A percentile compares a stretch with the other conserved stretches of the same genome.
Conservation (phyloP, 2,797 vertebrate genomes). For the Kryptolebias ocellatus region DNA sequence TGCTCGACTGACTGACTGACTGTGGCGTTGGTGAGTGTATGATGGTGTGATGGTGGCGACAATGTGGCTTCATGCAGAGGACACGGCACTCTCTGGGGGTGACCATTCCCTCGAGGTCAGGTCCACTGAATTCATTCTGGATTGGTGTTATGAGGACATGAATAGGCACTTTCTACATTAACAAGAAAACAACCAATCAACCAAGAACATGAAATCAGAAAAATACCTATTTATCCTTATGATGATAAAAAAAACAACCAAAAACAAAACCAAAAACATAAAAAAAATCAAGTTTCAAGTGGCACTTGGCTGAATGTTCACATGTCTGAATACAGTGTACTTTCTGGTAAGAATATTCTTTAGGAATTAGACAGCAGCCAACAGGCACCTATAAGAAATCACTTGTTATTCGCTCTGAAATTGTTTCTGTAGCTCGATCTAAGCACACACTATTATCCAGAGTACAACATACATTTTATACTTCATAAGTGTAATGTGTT, state of each 20-base stretch:
- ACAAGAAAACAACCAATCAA: slow-evolving; percentile 46
- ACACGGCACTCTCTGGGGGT: slow-evolving; percentile 40
- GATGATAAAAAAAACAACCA: slow-evolving; percentile 47
- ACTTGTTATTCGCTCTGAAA: slow-evolving; percentile 40
- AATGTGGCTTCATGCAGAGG: slow-evolving; percentile 52
- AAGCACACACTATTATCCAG: slow-evolving; percentile 18
- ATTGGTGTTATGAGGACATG: slow-evolving; percentile 80
- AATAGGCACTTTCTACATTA: slow-evolving; percentile 89
- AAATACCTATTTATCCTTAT: slow-evolving; percentile 38
- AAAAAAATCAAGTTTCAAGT: slow-evolving; percentile 62
- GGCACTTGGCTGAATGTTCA: slow-evolving; percentile 75
- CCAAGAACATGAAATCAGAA: slow-evolving; percentile 39
- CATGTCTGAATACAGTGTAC: slow-evolving; percentile 66
- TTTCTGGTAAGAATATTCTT: slow-evolving; percentile 52
- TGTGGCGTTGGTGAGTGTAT: slow-evolving; percentile 31
- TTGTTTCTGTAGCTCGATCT: slow-evolving; percentile 20
- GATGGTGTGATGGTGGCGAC: slow-evolving; percentile 33
- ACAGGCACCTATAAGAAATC: slow-evolving; percentile 60
- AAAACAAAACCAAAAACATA: slow-evolving; percentile 38
- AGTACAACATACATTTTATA: slow-evolving; percentile 39
- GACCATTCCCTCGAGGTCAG: slow-evolving; percentile 48
- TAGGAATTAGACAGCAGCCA: slow-evolving; percentile 61
- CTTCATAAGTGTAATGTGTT: slow-evolving; percentile 38
- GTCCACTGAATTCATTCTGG: slow-evolving; percentile 65
- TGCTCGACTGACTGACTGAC: slow-evolving; percentile 36